A percentile compares a stretch with the other conserved stretches of the same genome.
phyloP scores from a whole-genome alignment of 2,888 invertebrate genomes.

The Prosopocoilus inquinatus region DNA sequence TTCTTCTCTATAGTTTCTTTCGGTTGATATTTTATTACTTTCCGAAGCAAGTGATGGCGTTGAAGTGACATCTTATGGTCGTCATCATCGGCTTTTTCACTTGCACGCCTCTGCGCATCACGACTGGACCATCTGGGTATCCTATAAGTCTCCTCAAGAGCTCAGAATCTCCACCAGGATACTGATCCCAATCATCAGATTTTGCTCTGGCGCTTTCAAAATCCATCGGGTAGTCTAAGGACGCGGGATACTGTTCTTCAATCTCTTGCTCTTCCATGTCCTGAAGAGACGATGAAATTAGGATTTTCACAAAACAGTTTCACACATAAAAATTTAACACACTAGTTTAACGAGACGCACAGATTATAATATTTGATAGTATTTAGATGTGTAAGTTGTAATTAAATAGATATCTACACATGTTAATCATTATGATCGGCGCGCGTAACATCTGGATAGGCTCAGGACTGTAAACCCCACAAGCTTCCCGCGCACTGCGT shows the following conservation, averaged over 20 bases:
- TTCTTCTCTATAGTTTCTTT: no score
- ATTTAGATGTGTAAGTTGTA: no score
- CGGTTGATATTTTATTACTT: not conserved
- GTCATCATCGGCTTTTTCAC: no score
- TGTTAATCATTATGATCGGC: no score
- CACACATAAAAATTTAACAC: not conserved
- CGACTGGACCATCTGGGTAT: not conserved
- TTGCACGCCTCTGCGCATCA: no score
- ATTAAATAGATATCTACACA: no score
- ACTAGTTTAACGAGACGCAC: not conserved
- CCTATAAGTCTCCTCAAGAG: not conserved
- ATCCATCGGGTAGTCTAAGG: not conserved
- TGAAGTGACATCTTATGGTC: conserved; percentile 24
- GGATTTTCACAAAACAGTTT: conserved; percentile 1
- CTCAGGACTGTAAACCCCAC: no score
- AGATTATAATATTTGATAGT: no score
- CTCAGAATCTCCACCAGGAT: not conserved
- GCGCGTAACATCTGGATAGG: no score
- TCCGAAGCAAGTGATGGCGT: conserved; percentile 30
- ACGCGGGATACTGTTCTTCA: conserved; percentile 6
- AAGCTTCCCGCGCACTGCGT: no score
- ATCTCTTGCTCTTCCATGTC: conserved; percentile 3
- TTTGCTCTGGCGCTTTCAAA: not conserved
- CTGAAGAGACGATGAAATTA: conserved; percentile 18
- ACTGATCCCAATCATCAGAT: conserved; percentile 1